Conservation (phyloP, 2,797 vertebrate genomes). For the Telmatherina bonti region DNA sequence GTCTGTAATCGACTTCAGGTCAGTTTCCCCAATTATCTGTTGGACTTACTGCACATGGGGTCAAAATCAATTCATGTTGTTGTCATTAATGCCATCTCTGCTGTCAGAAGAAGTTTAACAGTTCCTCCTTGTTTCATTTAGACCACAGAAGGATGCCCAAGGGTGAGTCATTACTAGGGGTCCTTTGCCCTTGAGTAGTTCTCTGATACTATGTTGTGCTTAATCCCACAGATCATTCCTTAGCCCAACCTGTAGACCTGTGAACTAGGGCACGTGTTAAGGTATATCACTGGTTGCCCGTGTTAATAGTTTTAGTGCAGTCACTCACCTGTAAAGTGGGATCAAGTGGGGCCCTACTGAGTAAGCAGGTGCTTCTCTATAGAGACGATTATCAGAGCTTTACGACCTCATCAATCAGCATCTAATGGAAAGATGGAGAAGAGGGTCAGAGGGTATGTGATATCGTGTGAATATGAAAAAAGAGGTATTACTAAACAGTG, state of each 20-base stretch:
- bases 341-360: slow-evolving; percentile 53
- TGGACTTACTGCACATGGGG: background rate
- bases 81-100: background rate
- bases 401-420: slow-evolving; percentile 44
- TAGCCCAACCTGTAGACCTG: slow-evolving; percentile 35
- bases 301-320: slow-evolving; percentile 71
- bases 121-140: slow-evolving; percentile 66
- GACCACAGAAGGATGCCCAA: slow-evolving; percentile 81
- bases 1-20: slow-evolving; percentile 90
- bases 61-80: background rate
- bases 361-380: slow-evolving; percentile 58
- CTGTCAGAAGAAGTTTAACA: slow-evolving; percentile 14
- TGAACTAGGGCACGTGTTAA: slow-evolving; percentile 44
- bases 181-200: slow-evolving; percentile 29
- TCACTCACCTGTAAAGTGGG: slow-evolving; percentile 74
- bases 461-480: background rate
- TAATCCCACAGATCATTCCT: slow-evolving; percentile 48
- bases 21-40: slow-evolving; percentile 43
- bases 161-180: slow-evolving; percentile 79
- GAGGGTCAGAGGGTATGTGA: background rate
- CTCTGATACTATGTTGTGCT: slow-evolving; percentile 24
- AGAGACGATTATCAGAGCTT: slow-evolving; percentile 71
- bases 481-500: too few species aligned
- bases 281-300: slow-evolving; percentile 53
- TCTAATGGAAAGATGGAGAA: slow-evolving; percentile 3